Base-by-base conservation (phyloP, 2,113 vertebrate species). In the Aegypius monachus region DNA sequence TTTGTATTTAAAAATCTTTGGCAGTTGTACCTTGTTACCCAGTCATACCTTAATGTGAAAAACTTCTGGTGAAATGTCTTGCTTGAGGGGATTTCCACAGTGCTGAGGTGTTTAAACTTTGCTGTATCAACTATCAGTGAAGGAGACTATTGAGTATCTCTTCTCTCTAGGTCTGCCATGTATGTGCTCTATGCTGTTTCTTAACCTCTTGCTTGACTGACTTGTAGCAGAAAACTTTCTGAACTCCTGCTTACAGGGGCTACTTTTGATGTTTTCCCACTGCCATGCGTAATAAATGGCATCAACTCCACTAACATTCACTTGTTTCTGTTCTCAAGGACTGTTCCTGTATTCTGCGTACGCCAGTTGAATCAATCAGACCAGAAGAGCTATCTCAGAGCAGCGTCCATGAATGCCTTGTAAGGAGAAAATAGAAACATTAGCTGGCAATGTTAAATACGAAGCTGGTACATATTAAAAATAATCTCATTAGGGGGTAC, bases 311-410 rank as follows among this genome's bases (percentile, higher is more conserved):
- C 7, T 59, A 72, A 32, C 8, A 45, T 65, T 87, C 55, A 42
- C 25, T 80, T 77, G 9, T 72, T 95, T 79, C 43, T 94, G 21
- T 85, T 97, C 93, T 95, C 29, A 92, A 99, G 99, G 99, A 99
- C 98, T 99, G 99, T 98, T 99, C 99, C 98, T 99, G 99, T 96
- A 98, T 99, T 98, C 99, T 99, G 92, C 98, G 99, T 97, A 98
- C 99, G 94, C 98, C 98, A 96, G 99, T 99, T 98, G 99, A 99
- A 98, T 97, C 99, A 81, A 98, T 99, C 97, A 98, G 98, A 98
- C 97, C 98, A 97, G 99, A 99, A 97, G 99, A 99, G 86, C 98
- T 98, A 62, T 99, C 99, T 97, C 98, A 99, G 96, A 98, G 98
- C 97, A 98, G 98, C 97, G 95, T 98, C 96, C 98, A 97, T 95